Percentiles rank a stretch among this genome's conserved stretches.
These are phyloP conservation scores for Urosaurus nigricauda DNA, from an alignment of 2,797 vertebrate genomes.

Conservation along the genomic window DNA sequence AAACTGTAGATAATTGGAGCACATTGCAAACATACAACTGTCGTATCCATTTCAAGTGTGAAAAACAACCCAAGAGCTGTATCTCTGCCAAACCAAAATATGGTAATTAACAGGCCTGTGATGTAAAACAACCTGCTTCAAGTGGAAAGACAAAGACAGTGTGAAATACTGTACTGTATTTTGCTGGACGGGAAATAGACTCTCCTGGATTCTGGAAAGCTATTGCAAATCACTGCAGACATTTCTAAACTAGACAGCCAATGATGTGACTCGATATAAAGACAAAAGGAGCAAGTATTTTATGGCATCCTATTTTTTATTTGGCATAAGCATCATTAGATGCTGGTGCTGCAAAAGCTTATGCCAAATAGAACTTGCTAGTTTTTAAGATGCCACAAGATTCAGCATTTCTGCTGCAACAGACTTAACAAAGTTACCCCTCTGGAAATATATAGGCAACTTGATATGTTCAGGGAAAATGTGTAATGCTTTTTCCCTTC, in stretches of 20 bases:
- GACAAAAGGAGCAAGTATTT: no score
- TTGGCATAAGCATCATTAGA: no score
- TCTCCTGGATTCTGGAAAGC: no score
- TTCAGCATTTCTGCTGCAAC: no score
- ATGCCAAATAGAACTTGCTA: no score
- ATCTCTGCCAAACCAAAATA: not conserved
- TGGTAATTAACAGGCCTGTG: not conserved
- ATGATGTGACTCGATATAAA: not conserved
- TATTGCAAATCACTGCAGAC: not conserved
- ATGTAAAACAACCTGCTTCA: constrained; percentile 1
- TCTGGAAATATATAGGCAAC: not conserved
- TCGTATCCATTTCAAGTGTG: not conserved
- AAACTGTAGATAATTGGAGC: not conserved
- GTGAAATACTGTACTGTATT: not conserved
- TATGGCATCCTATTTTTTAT: no score
- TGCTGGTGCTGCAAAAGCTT: no score
- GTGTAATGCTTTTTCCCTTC: no score
- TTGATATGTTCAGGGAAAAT: not conserved
- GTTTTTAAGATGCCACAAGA: no score
- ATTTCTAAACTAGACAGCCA: not conserved
- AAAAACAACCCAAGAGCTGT: not conserved
- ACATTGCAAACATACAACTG: not conserved
- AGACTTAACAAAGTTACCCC: no score
- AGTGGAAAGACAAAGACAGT: no score
- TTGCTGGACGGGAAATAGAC: no score